A percentile compares a stretch with the other conserved stretches of the same genome.
Evolutionary conservation across 1,140 invertebrate genomes (phyloP).

Genomic region (Tenebrio molitor): DNA sequence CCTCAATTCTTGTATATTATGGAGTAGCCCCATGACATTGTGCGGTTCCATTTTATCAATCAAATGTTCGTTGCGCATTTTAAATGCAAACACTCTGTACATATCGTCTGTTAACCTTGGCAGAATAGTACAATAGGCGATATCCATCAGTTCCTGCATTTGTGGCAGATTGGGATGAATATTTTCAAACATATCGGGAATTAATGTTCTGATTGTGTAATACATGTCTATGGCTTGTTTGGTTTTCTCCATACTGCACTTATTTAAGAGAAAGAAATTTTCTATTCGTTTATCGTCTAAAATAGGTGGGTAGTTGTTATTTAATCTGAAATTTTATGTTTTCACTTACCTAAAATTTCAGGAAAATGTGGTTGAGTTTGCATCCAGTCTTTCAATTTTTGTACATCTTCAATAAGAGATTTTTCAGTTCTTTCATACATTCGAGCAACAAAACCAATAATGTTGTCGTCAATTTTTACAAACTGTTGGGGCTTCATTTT

Average conservation of each 20-base stretch:
- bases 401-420: constrained; percentile 27
- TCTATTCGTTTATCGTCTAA: constrained; percentile 30
- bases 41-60: constrained; percentile 1
- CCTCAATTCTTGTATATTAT: background rate
- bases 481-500: too few relatives aligned
- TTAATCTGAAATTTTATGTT: background rate
- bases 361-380: constrained; percentile 15
- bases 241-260: constrained; percentile 76
- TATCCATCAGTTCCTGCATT: background rate
- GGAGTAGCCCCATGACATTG: background rate
- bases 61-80: background rate
- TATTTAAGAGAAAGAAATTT: constrained; percentile 60
- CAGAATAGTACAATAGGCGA: background rate
- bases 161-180: constrained; percentile 62
- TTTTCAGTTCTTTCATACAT: constrained; percentile 43
- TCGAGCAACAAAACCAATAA: background rate
- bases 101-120: background rate
- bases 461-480: background rate
- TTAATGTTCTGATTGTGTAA: constrained; percentile 71
- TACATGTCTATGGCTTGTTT: constrained; percentile 77
- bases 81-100: constrained; percentile 4
- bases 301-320: background rate
- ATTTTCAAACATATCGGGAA: constrained; percentile 71
- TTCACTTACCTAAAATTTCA: constrained; percentile 48
- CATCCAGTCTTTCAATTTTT: constrained; percentile 21